A percentile compares a stretch with the other conserved stretches of the same genome.
Conservation (phyloP, 2,888 invertebrate species). For the Meteorus colon region DNA sequence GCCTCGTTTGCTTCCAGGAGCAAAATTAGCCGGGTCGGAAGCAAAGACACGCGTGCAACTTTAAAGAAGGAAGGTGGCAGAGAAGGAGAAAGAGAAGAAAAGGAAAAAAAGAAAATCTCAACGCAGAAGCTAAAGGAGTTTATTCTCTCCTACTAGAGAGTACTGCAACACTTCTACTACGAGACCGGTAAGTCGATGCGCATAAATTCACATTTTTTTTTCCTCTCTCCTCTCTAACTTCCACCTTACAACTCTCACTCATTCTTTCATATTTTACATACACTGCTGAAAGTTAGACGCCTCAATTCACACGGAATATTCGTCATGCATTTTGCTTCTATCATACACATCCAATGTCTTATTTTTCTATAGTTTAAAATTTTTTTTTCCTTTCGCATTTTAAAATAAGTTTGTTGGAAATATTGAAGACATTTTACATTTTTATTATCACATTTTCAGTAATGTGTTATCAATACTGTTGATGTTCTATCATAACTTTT, state of each 20-base stretch:
- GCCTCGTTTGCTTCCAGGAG: slow-evolving; percentile 38
- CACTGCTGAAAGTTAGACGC: slow-evolving; percentile 35
- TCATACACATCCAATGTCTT: not conserved
- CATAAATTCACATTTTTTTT: slow-evolving; percentile 33
- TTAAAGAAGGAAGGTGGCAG: not conserved
- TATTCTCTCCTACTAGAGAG: slow-evolving; percentile 13
- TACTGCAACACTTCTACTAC: slow-evolving; percentile 25
- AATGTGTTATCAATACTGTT: not conserved
- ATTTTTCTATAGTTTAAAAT: not conserved
- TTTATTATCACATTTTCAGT: not conserved
- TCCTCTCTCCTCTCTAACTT: slow-evolving; percentile 16
- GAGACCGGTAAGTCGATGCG: slow-evolving; percentile 40
- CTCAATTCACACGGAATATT: slow-evolving; percentile 40
- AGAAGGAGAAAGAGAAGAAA: slow-evolving; percentile 16
- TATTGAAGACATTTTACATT: not conserved
- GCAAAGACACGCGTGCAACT: slow-evolving; percentile 20
- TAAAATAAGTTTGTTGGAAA: not conserved
- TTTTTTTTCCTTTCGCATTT: not conserved
- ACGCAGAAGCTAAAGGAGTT: slow-evolving; percentile 13
- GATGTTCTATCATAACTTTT: not conserved
- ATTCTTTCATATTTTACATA: slow-evolving; percentile 17
- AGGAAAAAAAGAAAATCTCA: slow-evolving; percentile 1
- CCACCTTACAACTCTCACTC: not conserved
- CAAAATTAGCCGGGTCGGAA: slow-evolving; percentile 25
- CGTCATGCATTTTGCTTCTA: slow-evolving; percentile 26